phyloP scores from a whole-genome alignment of 2,113 vertebrate species.

The Sisor rabdophorus region DNA sequence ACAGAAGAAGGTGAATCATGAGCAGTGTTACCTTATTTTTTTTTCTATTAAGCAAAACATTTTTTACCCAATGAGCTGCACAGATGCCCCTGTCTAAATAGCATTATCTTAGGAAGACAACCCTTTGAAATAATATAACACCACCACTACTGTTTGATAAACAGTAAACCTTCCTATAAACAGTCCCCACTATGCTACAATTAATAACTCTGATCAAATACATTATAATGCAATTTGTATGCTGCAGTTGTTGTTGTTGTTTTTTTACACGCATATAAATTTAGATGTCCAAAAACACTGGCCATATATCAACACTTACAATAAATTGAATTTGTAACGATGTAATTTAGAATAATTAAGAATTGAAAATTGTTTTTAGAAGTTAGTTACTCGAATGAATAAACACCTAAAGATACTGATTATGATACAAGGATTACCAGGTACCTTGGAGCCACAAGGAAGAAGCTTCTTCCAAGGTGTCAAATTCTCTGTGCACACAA shows the following conservation, averaged over 20 bases:
- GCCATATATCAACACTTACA: background rate
- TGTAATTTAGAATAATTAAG: background rate
- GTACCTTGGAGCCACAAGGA: constrained; percentile 92
- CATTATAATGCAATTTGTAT: too few species aligned
- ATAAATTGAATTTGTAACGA: background rate
- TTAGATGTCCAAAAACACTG: background rate
- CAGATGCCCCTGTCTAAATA: background rate
- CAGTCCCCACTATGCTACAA: too few species aligned
- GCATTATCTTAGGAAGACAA: background rate
- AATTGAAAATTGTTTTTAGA: background rate
- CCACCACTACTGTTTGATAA: background rate
- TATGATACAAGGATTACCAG: constrained; percentile 1
- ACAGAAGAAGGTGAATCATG: background rate
- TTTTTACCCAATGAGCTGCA: background rate
- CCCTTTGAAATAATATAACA: background rate
- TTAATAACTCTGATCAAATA: too few species aligned
- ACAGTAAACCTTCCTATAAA: too few species aligned
- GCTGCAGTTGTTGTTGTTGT: too few species aligned
- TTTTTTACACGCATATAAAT: too few species aligned
- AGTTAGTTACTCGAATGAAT: background rate
- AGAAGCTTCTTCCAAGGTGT: constrained; percentile 98
- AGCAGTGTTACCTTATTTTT: background rate
- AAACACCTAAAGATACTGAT: background rate
- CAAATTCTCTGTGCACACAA: constrained; percentile 96
- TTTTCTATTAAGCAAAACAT: background rate